Evolutionary conservation across 2,113 vertebrate genomes (phyloP).

Genomic region (Stictonetta naevosa): DNA sequence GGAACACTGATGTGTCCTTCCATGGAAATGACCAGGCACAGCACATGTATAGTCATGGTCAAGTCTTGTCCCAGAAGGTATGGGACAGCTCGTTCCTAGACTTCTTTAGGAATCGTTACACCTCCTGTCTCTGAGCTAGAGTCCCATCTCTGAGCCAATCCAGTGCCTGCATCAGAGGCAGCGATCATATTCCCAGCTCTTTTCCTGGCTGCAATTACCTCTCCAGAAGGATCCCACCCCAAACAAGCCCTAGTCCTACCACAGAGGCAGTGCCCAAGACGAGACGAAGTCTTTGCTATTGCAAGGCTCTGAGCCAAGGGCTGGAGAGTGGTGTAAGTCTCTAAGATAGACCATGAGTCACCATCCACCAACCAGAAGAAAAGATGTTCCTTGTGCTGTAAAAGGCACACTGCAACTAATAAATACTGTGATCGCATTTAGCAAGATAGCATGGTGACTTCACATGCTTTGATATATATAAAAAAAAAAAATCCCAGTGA

Average conservation of each 20-base stretch:
- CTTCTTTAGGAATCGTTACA: slow-evolving; percentile 13
- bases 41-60: neutral
- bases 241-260: neutral
- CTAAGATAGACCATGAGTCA: slow-evolving; percentile 54
- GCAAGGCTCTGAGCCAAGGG: slow-evolving; percentile 7
- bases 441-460: neutral
- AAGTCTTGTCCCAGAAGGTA: neutral
- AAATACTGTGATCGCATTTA: neutral
- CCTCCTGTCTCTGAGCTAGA: neutral
- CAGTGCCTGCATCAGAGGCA: neutral
- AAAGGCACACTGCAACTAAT: neutral
- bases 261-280: neutral
- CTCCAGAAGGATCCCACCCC: neutral
- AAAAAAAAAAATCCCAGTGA: neutral
- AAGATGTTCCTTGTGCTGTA: accelerated
- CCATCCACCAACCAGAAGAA: neutral
- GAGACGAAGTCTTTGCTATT: slow-evolving; percentile 16
- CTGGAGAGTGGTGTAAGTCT: neutral
- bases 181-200: neutral
- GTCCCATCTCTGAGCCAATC: neutral
- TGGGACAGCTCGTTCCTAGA: neutral
- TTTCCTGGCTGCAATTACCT: neutral
- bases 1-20: neutral
- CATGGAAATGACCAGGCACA: neutral
- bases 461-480: neutral